A percentile compares a stretch with the other conserved stretches of the same genome.
Evolutionary conservation across 2,113 vertebrate genomes (phyloP).

Genomic region (Mobula hypostoma): DNA sequence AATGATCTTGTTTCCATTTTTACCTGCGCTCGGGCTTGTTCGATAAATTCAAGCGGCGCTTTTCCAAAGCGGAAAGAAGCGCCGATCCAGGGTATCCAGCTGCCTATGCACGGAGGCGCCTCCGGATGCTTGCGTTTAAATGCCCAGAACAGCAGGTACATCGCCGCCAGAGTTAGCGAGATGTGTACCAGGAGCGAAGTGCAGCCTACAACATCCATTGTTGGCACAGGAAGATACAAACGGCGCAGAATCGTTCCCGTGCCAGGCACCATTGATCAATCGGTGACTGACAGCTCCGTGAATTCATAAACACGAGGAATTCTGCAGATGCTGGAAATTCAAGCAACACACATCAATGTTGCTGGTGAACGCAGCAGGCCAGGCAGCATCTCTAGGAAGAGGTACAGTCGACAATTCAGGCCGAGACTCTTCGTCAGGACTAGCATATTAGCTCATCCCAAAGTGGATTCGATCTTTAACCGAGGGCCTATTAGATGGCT

Average conservation of each 20-base stretch:
- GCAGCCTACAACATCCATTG: neutral
- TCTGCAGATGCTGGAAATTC: too few species aligned
- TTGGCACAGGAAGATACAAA: neutral
- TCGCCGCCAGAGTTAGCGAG: neutral
- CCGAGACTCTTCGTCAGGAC: too few species aligned
- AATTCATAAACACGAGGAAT: too few species aligned
- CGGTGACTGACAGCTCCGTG: neutral
- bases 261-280: neutral
- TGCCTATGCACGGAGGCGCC: constrained; percentile 16
- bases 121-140: too few species aligned
- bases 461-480: too few species aligned
- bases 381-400: too few species aligned
- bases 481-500: too few species aligned
- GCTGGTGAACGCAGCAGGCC: too few species aligned
- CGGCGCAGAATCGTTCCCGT: too few species aligned
- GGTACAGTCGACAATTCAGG: too few species aligned
- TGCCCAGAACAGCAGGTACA: neutral
- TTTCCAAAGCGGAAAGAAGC: constrained; percentile 23
- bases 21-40: constrained; percentile 22
- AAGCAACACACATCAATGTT: too few species aligned
- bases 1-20: neutral
- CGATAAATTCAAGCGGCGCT: constrained; percentile 30
- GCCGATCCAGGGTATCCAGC: constrained; percentile 24
- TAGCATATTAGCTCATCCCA: too few species aligned
- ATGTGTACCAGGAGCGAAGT: neutral